Evolutionary conservation across 2,797 vertebrate species (phyloP), one percentile per base, ranked within the genome.

Genomic region (Malacoctenus gilli): DNA sequence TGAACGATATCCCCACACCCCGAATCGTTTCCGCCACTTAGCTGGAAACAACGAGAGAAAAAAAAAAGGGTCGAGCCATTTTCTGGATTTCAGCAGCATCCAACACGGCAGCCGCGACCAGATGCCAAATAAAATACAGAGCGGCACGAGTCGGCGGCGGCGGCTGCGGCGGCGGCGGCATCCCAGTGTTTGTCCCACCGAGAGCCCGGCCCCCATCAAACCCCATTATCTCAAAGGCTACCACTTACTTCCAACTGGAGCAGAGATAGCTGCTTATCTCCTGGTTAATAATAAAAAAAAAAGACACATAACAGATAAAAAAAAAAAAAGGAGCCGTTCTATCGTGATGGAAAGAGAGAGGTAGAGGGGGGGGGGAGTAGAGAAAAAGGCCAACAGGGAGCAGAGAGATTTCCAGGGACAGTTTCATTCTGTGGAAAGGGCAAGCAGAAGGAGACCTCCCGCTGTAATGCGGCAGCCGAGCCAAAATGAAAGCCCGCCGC

Each of bases 361-460:
- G 41, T 39, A 46, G 65, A 25, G 51, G 44, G 34, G 34, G 52
- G 58, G 28, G 16, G 16, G 3, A 18, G 21, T n/a, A n/a, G n/a
- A 41, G 37, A 59, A 46, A 63, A 64, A 52, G 62, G 62, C 55
- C 39, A 53, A 77, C 60, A 61, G 77, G 75, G 87, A 82, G 67
- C 53, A 16, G 46, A 74, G 84, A 84, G 75, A 87, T 88, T 89
- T 89, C 80, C 74, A 77, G 85, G 80, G 85, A 87, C 71, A 80
- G 83, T 85, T 90, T 89, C 84, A 90, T 92, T 90, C 82, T 82
- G 82, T 76, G 70, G 74, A 92, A 90, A 92, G 91, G 90, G 86
- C 89, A 91, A 75, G 67, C 80, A 83, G 71, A 68, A 61, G 60
- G 80, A 87, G 91, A 90, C 89, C 90, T 91, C 90, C 89, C 49